Evolutionary conservation across 2,888 invertebrate species (phyloP), one percentile per base, ranked within the genome.

Genomic region (Scaeva pyrastri): DNA sequence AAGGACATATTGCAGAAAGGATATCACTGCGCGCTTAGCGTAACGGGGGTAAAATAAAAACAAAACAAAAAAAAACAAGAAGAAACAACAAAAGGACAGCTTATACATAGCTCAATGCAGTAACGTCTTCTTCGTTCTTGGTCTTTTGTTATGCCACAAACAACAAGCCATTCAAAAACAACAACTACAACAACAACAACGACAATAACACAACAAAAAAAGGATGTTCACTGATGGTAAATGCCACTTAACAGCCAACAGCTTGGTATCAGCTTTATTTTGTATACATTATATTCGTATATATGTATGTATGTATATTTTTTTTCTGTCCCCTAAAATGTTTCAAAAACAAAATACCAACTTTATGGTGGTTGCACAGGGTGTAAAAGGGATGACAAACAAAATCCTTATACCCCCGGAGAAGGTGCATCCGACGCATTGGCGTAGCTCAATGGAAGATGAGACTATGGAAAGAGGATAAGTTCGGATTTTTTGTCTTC

Each of bases 191-290:
- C 16, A 43, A 45, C 5, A 31, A 50, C 14, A 45, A 58, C 2
- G 36, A 55, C 45, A 66, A 43, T 3, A 21, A 52, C 11, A 52
- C 23, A 31, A 31, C 3, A 39, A 39, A 11, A 78, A 79, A 77
- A 82, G 78, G 81, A 86, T 86, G 77, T 82, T 82, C 86, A 31
- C 82, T 86, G 82, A 82, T 86, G 86, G 86, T 86, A 78, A 82
- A 86, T 82, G 82, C 86, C 86, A 86, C 86, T 86, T 86, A 82
- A 86, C 81, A 86, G 73, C 62, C 82, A 82, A 74, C 77, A 56
- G 55, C 76, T 70, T 76, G 79, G 62, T 71, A 79, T 71, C 85
- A 77, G 76, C 71, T 75, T 60, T 62, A 55, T 70, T 62, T 23
- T 43, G 10, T 39, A 39, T 52, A 4, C 21, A 12, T 50, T 55